Evolutionary conservation across 2,888 invertebrate genomes (phyloP).

Genomic region (Nymphalis polychloros): DNA sequence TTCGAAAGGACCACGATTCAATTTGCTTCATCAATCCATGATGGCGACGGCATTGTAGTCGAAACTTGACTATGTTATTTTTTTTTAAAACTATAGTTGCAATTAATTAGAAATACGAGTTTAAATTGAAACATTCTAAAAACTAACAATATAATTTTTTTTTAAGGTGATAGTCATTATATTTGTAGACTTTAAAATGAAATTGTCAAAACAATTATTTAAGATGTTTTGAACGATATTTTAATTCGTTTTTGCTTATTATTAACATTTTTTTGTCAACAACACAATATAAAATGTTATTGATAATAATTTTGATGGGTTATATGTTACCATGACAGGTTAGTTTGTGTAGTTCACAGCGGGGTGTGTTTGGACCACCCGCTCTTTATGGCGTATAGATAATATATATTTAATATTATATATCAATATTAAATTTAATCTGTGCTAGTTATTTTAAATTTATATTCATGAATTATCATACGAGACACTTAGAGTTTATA

Average conservation of each 20-base stretch:
- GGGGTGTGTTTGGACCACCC: conserved; percentile 69
- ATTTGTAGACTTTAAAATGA: too few species aligned
- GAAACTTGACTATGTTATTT: conserved; percentile 26
- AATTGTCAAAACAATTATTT: too few species aligned
- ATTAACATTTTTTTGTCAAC: not conserved
- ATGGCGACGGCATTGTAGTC: conserved; percentile 43
- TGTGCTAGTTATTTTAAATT: conserved; percentile 7
- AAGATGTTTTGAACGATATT: too few species aligned
- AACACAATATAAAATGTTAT: not conserved
- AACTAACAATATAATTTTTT: not conserved
- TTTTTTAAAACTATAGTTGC: conserved; percentile 11
- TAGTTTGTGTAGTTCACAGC: conserved; percentile 53
- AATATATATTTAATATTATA: conserved; percentile 23
- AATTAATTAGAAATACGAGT: not conserved
- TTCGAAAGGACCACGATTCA: conserved; percentile 62
- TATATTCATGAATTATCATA: not conserved
- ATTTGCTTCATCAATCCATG: conserved; percentile 64
- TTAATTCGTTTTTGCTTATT: too few species aligned
- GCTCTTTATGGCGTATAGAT: conserved; percentile 51
- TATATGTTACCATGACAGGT: conserved; percentile 52
- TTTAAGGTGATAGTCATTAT: too few species aligned
- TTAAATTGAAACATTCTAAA: not conserved
- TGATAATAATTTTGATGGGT: conserved; percentile 42
- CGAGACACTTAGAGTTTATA: not conserved
- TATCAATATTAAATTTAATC: conserved; percentile 7